Evolutionary conservation across 2,888 invertebrate genomes (phyloP).

Genomic region (Rhabditophanes sp.): DNA sequence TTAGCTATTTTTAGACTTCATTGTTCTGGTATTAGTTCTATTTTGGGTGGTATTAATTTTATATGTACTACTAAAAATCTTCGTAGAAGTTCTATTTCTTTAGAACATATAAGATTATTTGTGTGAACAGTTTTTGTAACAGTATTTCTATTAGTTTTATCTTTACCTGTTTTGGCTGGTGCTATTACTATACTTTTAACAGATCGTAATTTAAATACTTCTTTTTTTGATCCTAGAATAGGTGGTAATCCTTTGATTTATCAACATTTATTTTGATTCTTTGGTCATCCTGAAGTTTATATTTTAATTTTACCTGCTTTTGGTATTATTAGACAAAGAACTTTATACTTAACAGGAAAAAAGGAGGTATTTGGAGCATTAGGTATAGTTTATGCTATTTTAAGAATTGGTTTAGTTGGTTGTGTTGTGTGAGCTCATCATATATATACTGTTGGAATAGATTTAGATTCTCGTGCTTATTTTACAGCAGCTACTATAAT

Average conservation of each 20-base stretch:
- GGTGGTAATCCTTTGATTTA: slow-evolving; percentile 66
- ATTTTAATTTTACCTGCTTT: slow-evolving; percentile 69
- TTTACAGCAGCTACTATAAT: slow-evolving; percentile 70
- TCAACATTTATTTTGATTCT: slow-evolving; percentile 73
- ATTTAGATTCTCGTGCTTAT: slow-evolving; percentile 66
- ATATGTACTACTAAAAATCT: slow-evolving; percentile 63
- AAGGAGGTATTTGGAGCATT: slow-evolving; percentile 32
- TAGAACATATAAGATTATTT: slow-evolving; percentile 59
- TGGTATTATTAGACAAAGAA: slow-evolving; percentile 65
- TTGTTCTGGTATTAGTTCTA: slow-evolving; percentile 53
- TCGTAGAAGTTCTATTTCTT: slow-evolving; percentile 52
- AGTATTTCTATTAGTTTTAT: slow-evolving; percentile 55
- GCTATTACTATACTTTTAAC: slow-evolving; percentile 65
- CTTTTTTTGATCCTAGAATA: slow-evolving; percentile 64
- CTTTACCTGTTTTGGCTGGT: slow-evolving; percentile 61
- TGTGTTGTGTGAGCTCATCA: slow-evolving; percentile 72
- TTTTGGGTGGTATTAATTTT: slow-evolving; percentile 65
- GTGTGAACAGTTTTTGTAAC: slow-evolving; percentile 59
- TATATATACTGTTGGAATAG: slow-evolving; percentile 69
- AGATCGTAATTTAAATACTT: slow-evolving; percentile 64
- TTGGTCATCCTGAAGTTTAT: slow-evolving; percentile 72
- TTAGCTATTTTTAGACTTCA: slow-evolving; percentile 63
- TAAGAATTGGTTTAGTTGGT: slow-evolving; percentile 64
- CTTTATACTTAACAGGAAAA: slow-evolving; percentile 56
- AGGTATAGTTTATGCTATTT: slow-evolving; percentile 61